phyloP scores from a whole-genome alignment of 2,888 invertebrate species.

The Drosophila meridionalis region DNA sequence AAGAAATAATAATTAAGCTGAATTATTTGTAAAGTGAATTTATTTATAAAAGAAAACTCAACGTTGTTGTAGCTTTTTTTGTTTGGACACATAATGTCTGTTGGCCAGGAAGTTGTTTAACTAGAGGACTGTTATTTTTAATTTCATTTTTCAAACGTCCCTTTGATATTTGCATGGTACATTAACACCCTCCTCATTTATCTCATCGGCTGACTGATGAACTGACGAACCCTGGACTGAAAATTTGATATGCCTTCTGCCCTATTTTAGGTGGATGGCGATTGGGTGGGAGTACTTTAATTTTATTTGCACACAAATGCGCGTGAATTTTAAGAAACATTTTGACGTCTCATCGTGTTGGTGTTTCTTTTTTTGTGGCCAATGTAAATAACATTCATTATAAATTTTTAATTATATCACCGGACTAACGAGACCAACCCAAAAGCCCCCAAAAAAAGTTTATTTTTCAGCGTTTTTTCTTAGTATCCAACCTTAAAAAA shows the following conservation, averaged over 20 bases:
- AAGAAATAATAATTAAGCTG: background rate
- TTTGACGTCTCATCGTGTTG: slow-evolving; percentile 56
- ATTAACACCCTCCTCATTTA: slow-evolving; percentile 74
- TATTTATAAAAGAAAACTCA: slow-evolving; percentile 1
- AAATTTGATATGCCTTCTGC: slow-evolving; percentile 82
- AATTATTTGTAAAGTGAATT: slow-evolving; percentile 5
- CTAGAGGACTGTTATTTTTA: slow-evolving; percentile 55
- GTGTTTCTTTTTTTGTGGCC: slow-evolving; percentile 61
- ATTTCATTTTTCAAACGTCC: slow-evolving; percentile 76
- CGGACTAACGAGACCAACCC: slow-evolving; percentile 44
- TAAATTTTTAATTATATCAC: slow-evolving; percentile 79
- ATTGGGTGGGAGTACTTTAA: slow-evolving; percentile 59
- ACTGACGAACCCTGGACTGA: slow-evolving; percentile 73
- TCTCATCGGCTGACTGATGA: slow-evolving; percentile 42
- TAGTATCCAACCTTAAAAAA: slow-evolving; percentile 52
- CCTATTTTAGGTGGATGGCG: slow-evolving; percentile 22
- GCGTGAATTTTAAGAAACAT: slow-evolving; percentile 69
- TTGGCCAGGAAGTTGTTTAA: slow-evolving; percentile 7
- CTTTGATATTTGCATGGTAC: slow-evolving; percentile 81
- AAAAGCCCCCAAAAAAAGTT: slow-evolving; percentile 67
- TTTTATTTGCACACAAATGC: slow-evolving; percentile 78
- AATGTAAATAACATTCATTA: slow-evolving; percentile 82
- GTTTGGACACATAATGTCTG: background rate
- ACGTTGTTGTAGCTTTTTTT: background rate
- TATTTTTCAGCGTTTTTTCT: slow-evolving; percentile 40